phyloP scores from a whole-genome alignment of 2,888 invertebrate genomes.

The Scaptomyza tumidula region DNA sequence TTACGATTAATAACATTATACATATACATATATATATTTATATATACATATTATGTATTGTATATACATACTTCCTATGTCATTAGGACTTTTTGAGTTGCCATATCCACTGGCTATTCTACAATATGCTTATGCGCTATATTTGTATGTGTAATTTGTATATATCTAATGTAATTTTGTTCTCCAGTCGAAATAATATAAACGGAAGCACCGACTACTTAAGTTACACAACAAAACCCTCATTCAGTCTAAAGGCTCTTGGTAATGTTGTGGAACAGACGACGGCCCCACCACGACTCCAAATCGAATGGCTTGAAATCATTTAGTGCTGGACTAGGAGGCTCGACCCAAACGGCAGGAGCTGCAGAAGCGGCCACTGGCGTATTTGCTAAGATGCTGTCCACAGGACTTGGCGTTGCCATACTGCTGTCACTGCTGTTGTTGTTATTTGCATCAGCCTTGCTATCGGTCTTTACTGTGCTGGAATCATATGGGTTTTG shows the following conservation, averaged over 20 bases:
- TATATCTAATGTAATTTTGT: slow-evolving; percentile 47
- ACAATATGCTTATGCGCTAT: slow-evolving; percentile 29
- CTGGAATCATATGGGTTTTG: slow-evolving; percentile 83
- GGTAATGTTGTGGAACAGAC: slow-evolving; percentile 93
- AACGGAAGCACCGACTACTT: slow-evolving; percentile 52
- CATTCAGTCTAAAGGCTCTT: slow-evolving; percentile 87
- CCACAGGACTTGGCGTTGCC: slow-evolving; percentile 83
- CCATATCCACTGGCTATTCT: slow-evolving; percentile 39
- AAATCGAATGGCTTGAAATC: slow-evolving; percentile 96
- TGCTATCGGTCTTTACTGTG: slow-evolving; percentile 49
- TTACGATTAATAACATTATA: slow-evolving; percentile 24
- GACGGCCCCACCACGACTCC: slow-evolving; percentile 95
- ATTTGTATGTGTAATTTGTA: slow-evolving; percentile 4
- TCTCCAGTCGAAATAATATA: slow-evolving; percentile 46
- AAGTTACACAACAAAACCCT: slow-evolving; percentile 16
- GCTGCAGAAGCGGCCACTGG: slow-evolving; percentile 71
- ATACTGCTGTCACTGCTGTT: slow-evolving; percentile 71
- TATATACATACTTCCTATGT: background rate
- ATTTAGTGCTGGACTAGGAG: slow-evolving; percentile 88
- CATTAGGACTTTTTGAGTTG: slow-evolving; percentile 19
- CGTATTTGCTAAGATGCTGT: slow-evolving; percentile 71
- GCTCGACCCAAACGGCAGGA: slow-evolving; percentile 88
- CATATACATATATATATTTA: slow-evolving; percentile 3
- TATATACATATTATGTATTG: background rate
- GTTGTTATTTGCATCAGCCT: slow-evolving; percentile 77